These are phyloP conservation scores for Drosophila pruinosa DNA, from an alignment of 1,140 invertebrate species.

Conservation along the genomic window DNA sequence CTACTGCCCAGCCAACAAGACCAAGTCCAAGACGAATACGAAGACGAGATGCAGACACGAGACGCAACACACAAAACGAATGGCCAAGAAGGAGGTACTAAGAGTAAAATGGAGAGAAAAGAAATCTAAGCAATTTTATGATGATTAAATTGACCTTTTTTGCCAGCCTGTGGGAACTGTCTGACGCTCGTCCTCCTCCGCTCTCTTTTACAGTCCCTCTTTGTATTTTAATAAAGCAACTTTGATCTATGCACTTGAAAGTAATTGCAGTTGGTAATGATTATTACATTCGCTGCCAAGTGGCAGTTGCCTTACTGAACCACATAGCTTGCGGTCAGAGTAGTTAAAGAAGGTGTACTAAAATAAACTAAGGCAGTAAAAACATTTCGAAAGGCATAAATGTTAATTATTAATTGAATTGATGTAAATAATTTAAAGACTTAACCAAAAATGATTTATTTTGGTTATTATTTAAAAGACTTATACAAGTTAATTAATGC, in stretches of 20 bases:
- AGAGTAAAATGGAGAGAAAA: constrained; percentile 1
- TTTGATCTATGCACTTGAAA: constrained; percentile 62
- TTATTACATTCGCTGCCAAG: constrained; percentile 26
- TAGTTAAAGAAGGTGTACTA: background rate
- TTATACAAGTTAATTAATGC: too few species aligned
- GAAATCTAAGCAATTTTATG: constrained; percentile 68
- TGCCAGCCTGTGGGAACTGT: constrained; percentile 20
- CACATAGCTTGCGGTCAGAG: constrained; percentile 19
- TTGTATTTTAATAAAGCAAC: constrained; percentile 53
- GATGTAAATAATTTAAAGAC: too few species aligned
- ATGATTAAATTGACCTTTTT: constrained; percentile 77
- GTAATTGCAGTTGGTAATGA: constrained; percentile 65
- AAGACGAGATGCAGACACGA: background rate
- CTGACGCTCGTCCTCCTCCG: background rate
- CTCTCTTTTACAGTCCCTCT: background rate
- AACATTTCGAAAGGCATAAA: background rate
- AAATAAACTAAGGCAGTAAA: background rate
- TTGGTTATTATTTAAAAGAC: too few species aligned
- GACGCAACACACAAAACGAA: background rate
- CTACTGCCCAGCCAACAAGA: constrained; percentile 12
- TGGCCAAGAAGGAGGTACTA: background rate
- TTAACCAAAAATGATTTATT: too few species aligned
- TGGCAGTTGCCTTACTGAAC: background rate
- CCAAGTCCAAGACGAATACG: background rate
- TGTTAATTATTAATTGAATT: background rate